Evolutionary conservation across 1,140 invertebrate genomes (phyloP).

Genomic region (Drosophila pallidifrons): DNA sequence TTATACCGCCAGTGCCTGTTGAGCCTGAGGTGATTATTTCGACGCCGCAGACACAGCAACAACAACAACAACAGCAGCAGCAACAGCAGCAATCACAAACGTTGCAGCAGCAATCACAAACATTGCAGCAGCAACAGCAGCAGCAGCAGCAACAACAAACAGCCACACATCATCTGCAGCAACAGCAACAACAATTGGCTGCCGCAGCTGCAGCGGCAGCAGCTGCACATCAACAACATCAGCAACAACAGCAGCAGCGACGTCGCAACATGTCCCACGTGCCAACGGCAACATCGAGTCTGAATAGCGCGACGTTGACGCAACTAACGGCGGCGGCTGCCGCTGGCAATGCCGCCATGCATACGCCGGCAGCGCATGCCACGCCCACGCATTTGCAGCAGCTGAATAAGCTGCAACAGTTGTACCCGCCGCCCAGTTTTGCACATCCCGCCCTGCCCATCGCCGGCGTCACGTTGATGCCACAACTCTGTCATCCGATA

Average conservation of each 20-base stretch:
- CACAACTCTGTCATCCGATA: conserved; percentile 80
- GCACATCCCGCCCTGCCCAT: conserved; percentile 77
- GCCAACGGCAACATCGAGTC: conserved; percentile 44
- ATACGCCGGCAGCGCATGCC: conserved; percentile 42
- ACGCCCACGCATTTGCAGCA: conserved; percentile 72
- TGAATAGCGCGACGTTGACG: conserved; percentile 52
- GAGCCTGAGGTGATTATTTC: conserved; percentile 78
- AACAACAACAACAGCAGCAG: conserved; percentile 55
- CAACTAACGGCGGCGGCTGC: conserved; percentile 43
- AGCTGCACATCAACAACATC: conserved; percentile 59
- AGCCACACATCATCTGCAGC: conserved; percentile 27
- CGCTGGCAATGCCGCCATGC: conserved; percentile 47
- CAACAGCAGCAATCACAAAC: conserved; percentile 42
- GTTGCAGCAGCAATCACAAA: conserved; percentile 44
- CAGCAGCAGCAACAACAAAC: conserved; percentile 51
- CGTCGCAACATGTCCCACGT: conserved; percentile 46
- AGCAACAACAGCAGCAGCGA: conserved; percentile 64
- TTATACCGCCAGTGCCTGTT: conserved; percentile 77
- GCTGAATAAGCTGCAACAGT: conserved; percentile 77
- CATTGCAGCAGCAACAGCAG: conserved; percentile 17
- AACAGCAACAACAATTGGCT: conserved; percentile 60
- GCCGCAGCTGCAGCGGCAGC: conserved; percentile 42
- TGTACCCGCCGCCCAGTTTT: conserved; percentile 80
- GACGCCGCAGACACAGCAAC: conserved; percentile 52
- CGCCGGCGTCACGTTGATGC: conserved; percentile 77